These are phyloP conservation scores for Otolemur crassicaudatus DNA, from an alignment of 2,797 vertebrate genomes.

Conservation along the genomic window DNA sequence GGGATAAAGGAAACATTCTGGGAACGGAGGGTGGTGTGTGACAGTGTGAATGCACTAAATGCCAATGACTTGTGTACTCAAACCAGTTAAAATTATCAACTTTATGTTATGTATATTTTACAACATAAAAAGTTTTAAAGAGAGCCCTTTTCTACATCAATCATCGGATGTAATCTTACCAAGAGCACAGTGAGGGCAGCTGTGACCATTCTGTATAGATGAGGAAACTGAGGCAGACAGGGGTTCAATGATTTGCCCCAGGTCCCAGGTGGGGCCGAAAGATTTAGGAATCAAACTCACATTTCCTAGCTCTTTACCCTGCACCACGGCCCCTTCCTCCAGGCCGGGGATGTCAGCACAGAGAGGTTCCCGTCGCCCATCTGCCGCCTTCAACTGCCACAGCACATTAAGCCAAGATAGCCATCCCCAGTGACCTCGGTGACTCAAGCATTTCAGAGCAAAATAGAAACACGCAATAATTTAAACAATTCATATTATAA, in stretches of 20 bases:
- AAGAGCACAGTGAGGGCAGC: background rate
- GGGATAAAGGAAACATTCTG: too few relatives aligned
- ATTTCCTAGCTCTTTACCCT: background rate
- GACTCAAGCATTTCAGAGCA: background rate
- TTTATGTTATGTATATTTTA: background rate
- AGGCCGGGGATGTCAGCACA: background rate
- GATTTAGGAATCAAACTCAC: background rate
- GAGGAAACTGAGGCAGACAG: background rate
- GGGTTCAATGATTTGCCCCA: too few relatives aligned
- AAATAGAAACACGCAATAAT: background rate
- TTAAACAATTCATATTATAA: background rate
- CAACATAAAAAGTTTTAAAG: too few relatives aligned
- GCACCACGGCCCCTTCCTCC: background rate
- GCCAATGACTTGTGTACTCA: too few relatives aligned
- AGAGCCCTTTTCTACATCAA: background rate
- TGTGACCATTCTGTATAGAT: background rate
- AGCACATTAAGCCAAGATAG: fast-evolving
- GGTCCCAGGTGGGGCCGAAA: too few relatives aligned
- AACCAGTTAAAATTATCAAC: background rate
- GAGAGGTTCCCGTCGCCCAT: too few relatives aligned
- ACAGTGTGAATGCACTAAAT: background rate
- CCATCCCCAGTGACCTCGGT: background rate
- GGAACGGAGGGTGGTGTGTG: fast-evolving
- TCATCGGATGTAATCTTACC: background rate
- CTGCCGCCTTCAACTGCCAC: background rate